Evolutionary conservation across 2,888 invertebrate genomes (phyloP), one percentile per base, ranked within the genome.

Genomic region (Drosophila tripunctata): DNA sequence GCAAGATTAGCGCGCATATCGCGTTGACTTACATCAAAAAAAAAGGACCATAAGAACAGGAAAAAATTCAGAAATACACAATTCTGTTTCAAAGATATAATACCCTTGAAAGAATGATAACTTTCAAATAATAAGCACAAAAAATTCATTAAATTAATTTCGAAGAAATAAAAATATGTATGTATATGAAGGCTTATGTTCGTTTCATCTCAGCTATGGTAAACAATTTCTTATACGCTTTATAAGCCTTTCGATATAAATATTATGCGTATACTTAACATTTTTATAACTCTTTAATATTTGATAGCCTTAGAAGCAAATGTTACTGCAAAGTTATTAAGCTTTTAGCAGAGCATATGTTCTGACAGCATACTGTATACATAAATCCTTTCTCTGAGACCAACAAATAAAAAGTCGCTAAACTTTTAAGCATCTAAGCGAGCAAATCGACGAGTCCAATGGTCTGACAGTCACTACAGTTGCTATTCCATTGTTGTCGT

Each of bases 1-100:
- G 69, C 75, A 67, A 82, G 82, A 82, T 82, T 82, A 82, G 80
- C 79, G 77, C 77, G 69, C 69, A 79, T 83, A 86, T 83, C 86
- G 79, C 80, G 63, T 54, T 66, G 67, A 68, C 67, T 74, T 76
- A 71, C 68, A 76, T 69, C 41, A 51, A 52, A 58, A 60, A 67
- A 65, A 74, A 58, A n/a, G n/a, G 66, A 66, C 62, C 75, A 52
- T 58, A 66, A 50, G 62, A 52, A 62, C 31, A 40, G 45, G 17
- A 54, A 61, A 30, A 54, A 69, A 31, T 21, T 3, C 24, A 4
- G 1, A 21, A 4, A 27, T 17, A 19, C 35, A 24, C 3, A 8
- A 24, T 44, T 21, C 3, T 3, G 31, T 7, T 2, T n/a, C 17
- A 45, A 50, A 56, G 17, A 60, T 43, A 8, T 44, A 56, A 75